These are phyloP conservation scores for Meandrusa payeni DNA, from an alignment of 2,888 invertebrate species.

Conservation along the genomic window DNA sequence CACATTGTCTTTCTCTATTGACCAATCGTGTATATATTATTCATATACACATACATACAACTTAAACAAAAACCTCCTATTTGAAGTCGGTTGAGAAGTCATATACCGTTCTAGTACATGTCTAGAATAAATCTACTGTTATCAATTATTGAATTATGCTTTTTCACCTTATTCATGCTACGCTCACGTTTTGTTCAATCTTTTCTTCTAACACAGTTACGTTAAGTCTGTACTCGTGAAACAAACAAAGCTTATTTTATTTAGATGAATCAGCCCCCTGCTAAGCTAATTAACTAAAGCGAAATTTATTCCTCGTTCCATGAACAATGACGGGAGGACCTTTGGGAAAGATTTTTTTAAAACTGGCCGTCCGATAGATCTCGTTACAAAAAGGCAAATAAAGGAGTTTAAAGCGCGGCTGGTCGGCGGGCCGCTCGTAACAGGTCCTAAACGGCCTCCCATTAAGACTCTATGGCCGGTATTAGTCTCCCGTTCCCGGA, in stretches of 20 bases:
- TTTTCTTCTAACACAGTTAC: too few relatives aligned
- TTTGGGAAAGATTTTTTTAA: slow-evolving; percentile 41
- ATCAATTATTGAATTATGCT: too few relatives aligned
- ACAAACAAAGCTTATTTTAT: slow-evolving; percentile 23
- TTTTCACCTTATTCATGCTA: too few relatives aligned
- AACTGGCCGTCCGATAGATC: slow-evolving; percentile 52
- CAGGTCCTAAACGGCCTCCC: slow-evolving; percentile 41
- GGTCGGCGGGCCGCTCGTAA: slow-evolving; percentile 26
- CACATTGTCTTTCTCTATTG: too few relatives aligned
- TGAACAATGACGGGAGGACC: slow-evolving; percentile 30
- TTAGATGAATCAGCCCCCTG: slow-evolving; percentile 22
- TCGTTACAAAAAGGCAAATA: slow-evolving; percentile 31
- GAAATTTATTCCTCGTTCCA: slow-evolving; percentile 44
- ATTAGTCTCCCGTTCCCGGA: slow-evolving; percentile 40
- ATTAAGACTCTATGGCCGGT: slow-evolving; percentile 43
- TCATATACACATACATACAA: too few relatives aligned
- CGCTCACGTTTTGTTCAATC: too few relatives aligned
- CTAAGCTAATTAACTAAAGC: slow-evolving; percentile 58
- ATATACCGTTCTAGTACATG: too few relatives aligned
- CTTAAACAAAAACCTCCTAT: too few relatives aligned
- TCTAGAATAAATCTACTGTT: too few relatives aligned
- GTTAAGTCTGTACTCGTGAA: background rate
- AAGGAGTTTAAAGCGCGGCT: slow-evolving; percentile 31
- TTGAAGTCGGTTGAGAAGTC: too few relatives aligned
- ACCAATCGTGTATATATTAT: too few relatives aligned